Evolutionary conservation across 2,888 invertebrate species (phyloP), one percentile per base, ranked within the genome.

Genomic region (Bellardia bayeri): DNA sequence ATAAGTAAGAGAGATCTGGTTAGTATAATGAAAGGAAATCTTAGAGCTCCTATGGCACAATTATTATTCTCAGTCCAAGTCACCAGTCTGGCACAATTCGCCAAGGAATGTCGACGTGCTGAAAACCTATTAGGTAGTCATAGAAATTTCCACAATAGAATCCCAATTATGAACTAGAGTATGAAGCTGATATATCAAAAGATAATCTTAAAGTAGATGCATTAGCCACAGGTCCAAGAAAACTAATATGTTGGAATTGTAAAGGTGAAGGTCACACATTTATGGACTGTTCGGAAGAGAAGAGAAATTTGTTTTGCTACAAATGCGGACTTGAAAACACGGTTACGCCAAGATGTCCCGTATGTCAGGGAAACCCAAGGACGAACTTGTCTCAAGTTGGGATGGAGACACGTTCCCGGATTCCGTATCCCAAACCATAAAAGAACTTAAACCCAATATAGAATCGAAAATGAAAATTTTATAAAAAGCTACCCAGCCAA

Each of bases 1-100:
- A 56, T 69, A 1, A 49, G 56, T 42, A 69, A 69, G 16, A n/a
- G 23, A 7, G 49, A 69, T 6, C 7, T 79, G 5, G 69, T 79
- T 4, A 49, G 14, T 11, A 69, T 79, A 1, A 69, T 79, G 61
- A 68, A 61, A 37, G 11, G 49, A 14, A 79, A 69, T n/a, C 33
- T 79, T 2, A 79, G 49, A 30, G 45, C 79, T 1, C 0, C 58
- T 5, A 40, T 79, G 40, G 68, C 68, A 8, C 51, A 66, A 8
- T 9, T 79, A 6, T 13, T 79, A 23, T 78, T 78, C 30, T 42
- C 66, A 40, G 23, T 78, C 4, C n/a, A 16, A 8, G 40, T 68
- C 4, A n/a, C 2, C 11, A 40, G 58, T 3, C 37, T 79, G 13
- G 40, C 56, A 3, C 45, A 79, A 16, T 79, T 79, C 11, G 9